A percentile compares a stretch with the other conserved stretches of the same genome.
Evolutionary conservation across 2,888 invertebrate genomes (phyloP).

Genomic region (Arctia plantaginis): DNA sequence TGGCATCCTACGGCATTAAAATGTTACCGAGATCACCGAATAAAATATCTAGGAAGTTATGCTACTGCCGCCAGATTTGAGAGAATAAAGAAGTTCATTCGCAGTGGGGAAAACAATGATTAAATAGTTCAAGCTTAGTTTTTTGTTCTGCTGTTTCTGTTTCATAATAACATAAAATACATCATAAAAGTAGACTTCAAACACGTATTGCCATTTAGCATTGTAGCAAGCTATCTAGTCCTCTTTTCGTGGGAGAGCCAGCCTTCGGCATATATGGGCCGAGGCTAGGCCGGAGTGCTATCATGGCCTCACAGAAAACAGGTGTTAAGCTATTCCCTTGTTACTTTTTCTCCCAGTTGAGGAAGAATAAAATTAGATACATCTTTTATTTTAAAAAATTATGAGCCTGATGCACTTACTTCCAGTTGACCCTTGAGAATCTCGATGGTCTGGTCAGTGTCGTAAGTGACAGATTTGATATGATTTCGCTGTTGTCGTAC

Average conservation of each 20-base stretch:
- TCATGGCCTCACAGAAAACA: too few relatives aligned
- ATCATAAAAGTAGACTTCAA: too few relatives aligned
- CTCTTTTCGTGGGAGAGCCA: background rate
- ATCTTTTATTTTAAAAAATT: background rate
- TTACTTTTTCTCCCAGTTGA: background rate
- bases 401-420: slow-evolving; percentile 52
- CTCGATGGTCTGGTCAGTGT: slow-evolving; percentile 65
- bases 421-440: slow-evolving; percentile 63
- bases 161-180: too few relatives aligned
- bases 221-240: background rate
- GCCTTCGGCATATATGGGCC: background rate
- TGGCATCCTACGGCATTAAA: slow-evolving; percentile 46
- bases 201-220: too few relatives aligned
- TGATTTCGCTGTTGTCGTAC: slow-evolving; percentile 70
- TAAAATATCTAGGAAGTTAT: background rate
- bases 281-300: too few relatives aligned
- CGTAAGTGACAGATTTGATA: slow-evolving; percentile 67
- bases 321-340: background rate
- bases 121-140: background rate
- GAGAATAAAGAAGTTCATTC: background rate
- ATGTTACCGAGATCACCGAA: background rate
- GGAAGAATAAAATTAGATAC: background rate
- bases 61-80: background rate
- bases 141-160: background rate
- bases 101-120: background rate